These are phyloP conservation scores for Temnothorax ravouxi DNA, from an alignment of 2,888 invertebrate genomes.

Conservation along the genomic window DNA sequence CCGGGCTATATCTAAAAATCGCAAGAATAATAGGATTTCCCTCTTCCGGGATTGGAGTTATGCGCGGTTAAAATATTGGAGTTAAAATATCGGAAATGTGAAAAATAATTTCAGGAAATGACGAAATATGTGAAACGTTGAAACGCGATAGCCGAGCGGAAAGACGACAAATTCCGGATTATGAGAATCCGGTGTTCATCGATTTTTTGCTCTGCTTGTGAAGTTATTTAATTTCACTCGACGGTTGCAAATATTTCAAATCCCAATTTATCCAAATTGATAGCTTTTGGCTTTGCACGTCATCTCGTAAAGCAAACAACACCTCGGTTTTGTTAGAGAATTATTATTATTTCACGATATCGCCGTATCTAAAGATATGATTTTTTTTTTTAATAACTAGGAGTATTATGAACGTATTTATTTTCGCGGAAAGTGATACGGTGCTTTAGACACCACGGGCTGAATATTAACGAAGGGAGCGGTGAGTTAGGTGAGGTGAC, in stretches of 20 bases:
- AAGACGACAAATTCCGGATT: slow-evolving; percentile 48
- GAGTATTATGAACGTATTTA: slow-evolving; percentile 8
- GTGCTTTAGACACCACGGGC: background rate
- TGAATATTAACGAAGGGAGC: slow-evolving; percentile 44
- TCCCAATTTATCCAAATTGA: slow-evolving; percentile 27
- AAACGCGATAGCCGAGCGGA: slow-evolving; percentile 21
- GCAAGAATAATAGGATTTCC: slow-evolving; percentile 58
- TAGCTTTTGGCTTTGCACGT: background rate
- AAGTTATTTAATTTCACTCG: slow-evolving; percentile 32
- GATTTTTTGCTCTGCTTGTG: slow-evolving; percentile 23
- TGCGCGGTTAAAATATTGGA: slow-evolving; percentile 38
- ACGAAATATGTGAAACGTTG: slow-evolving; percentile 24
- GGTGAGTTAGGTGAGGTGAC: slow-evolving; percentile 43
- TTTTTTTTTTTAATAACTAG: background rate
- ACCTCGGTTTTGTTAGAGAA: background rate
- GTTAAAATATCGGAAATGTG: slow-evolving; percentile 39
- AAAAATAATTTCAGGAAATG: slow-evolving; percentile 43
- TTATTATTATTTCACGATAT: slow-evolving; percentile 13
- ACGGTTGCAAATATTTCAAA: slow-evolving; percentile 27
- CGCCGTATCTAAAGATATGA: background rate
- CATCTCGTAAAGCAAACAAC: slow-evolving; percentile 11
- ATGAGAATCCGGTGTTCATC: slow-evolving; percentile 32
- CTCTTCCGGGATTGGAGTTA: slow-evolving; percentile 40
- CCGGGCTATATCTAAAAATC: slow-evolving; percentile 55
- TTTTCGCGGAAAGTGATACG: slow-evolving; percentile 21